Percentiles rank a stretch among this genome's conserved stretches.
phyloP scores from a whole-genome alignment of 2,888 invertebrate species.

The Mythimna ferrago region DNA sequence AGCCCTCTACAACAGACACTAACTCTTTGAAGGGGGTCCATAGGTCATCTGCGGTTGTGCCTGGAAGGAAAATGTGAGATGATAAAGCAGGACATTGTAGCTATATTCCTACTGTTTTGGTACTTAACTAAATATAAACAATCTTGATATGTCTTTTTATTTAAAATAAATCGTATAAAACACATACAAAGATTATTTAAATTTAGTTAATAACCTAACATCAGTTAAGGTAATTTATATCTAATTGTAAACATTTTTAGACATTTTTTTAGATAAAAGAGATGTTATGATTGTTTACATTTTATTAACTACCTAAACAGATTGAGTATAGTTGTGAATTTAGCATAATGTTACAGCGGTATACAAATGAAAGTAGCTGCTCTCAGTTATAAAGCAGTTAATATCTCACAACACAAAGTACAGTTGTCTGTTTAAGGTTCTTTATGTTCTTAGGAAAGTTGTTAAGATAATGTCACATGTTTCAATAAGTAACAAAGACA shows the following conservation, averaged over 20 bases:
- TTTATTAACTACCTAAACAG: too few relatives aligned
- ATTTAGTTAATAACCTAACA: too few relatives aligned
- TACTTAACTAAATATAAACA: too few relatives aligned
- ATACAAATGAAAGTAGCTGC: not conserved
- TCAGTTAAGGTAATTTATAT: too few relatives aligned
- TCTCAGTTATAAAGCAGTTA: not conserved
- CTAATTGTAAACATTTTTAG: too few relatives aligned
- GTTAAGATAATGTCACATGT: not conserved
- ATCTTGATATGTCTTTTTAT: too few relatives aligned
- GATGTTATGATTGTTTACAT: too few relatives aligned
- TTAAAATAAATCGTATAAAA: too few relatives aligned
- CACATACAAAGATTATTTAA: too few relatives aligned
- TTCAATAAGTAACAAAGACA: not conserved
- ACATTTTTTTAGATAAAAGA: too few relatives aligned
- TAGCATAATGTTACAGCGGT: not conserved
- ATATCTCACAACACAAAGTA: not conserved
- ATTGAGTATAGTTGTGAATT: not conserved
- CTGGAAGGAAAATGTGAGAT: conserved; percentile 63
- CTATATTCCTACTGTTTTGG: too few relatives aligned
- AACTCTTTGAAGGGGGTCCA: conserved; percentile 96
- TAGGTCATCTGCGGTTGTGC: conserved; percentile 92
- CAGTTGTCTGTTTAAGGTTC: not conserved
- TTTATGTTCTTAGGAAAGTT: not conserved
- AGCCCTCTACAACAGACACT: conserved; percentile 92
- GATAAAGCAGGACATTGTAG: not conserved